Conservation (phyloP, 2,888 invertebrate genomes). For the Chesias legatella region DNA sequence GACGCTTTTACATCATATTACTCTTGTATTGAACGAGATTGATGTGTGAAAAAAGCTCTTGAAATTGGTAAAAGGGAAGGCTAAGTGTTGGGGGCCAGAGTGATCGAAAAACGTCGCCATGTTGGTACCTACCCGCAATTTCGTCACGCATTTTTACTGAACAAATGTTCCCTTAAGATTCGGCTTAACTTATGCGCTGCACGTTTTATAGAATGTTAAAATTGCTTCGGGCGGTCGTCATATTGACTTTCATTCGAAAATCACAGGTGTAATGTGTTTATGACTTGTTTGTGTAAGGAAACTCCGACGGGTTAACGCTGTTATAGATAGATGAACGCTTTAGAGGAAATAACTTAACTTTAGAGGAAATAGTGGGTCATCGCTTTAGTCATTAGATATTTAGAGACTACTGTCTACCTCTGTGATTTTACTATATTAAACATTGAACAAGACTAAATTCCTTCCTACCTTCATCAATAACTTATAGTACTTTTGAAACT, state of each 20-base stretch:
- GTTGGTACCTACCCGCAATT: slow-evolving; percentile 62
- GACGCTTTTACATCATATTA: slow-evolving; percentile 68
- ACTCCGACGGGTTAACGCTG: slow-evolving; percentile 15
- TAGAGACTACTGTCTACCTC: no score
- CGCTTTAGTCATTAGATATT: no score
- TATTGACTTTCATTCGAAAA: slow-evolving; percentile 51
- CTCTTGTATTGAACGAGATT: slow-evolving; percentile 68
- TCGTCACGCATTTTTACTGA: slow-evolving; percentile 75
- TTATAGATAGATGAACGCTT: slow-evolving; percentile 2
- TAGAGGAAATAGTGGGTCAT: no score
- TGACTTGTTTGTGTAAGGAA: slow-evolving; percentile 18
- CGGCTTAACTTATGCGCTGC: slow-evolving; percentile 69
- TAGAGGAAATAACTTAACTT: slow-evolving; percentile 6
- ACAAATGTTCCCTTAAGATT: slow-evolving; percentile 75
- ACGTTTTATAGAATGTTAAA: slow-evolving; percentile 73
- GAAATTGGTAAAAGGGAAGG: slow-evolving; percentile 78
- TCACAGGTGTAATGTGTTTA: slow-evolving; percentile 53
- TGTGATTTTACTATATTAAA: no score
- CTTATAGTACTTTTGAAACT: no score
- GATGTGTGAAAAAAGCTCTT: slow-evolving; percentile 74
- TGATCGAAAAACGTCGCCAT: slow-evolving; percentile 68
- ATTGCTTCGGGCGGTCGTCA: slow-evolving; percentile 44
- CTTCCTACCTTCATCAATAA: no score
- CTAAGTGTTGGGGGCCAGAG: slow-evolving; percentile 73
- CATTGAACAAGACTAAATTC: no score